Evolutionary conservation across 2,797 vertebrate species (phyloP), one percentile per base, ranked within the genome.

Genomic region (Threskiornis aethiopicus): DNA sequence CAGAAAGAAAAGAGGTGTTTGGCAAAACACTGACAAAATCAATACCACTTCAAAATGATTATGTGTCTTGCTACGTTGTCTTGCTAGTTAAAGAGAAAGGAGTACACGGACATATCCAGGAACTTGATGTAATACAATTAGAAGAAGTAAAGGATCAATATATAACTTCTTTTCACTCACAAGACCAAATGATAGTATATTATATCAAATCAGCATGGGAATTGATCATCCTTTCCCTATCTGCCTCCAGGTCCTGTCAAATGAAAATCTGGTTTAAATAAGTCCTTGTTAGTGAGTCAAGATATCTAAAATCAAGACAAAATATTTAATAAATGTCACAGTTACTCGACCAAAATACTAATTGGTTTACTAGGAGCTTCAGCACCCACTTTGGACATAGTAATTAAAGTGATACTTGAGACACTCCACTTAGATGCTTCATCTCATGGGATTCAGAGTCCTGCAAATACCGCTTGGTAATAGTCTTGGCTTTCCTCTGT

Each of bases 11-110:
- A 57, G 37, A 83, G 47, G 16, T 39, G 35, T 66, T 90, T 47
- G 71, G 47, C 67, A 73, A 85, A 95, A 83, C 82, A 33, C 28
- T 72, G 47, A 44, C 55, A 75, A 51, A 91, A 80, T 95, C 82
- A 75, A 47, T 87, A 57, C 19, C 20, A 8, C 67, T 92, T 80
- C 62, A 46, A 89, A 79, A 83, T 88, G 11, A 28, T 62, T 58
- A 14, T 42, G n/a, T 87, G 42, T 59, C 59, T 70, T 37, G 26
- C 69, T 79, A 6, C 8, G 1, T 47, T 81, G 44, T 44, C 69
- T 90, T 82, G 19, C 42, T 47, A 14, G 51, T 77, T 94, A 76
- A 31, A 31, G 70, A 52, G 76, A 57, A 66, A 29, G 5, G 12
- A 79, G 47, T 65, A 51, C 26, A 7, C 28, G 70, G 37, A 54